These are phyloP conservation scores for Pelodytes ibericus DNA, from an alignment of 2,797 vertebrate species.

Conservation along the genomic window DNA sequence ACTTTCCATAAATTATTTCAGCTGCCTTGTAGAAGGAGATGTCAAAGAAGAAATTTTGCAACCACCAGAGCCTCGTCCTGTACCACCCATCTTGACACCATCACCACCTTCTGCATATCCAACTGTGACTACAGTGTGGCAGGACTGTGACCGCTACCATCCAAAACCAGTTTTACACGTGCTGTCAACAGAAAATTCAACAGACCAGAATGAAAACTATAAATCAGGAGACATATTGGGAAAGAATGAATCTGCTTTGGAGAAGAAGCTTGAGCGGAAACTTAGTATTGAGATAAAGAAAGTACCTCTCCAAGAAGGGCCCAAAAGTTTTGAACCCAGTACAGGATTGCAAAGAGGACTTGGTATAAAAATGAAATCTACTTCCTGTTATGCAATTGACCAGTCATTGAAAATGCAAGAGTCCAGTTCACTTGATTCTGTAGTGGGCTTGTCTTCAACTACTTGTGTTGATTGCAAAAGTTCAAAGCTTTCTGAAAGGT, in stretches of 20 bases:
- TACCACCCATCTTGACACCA: slow-evolving; percentile 94
- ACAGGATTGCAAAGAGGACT: slow-evolving; percentile 82
- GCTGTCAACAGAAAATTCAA: slow-evolving; percentile 76
- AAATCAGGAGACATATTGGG: slow-evolving; percentile 74
- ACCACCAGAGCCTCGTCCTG: slow-evolving; percentile 93
- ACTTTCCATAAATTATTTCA: too few species aligned
- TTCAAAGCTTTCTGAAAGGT: slow-evolving; percentile 59
- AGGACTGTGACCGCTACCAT: slow-evolving; percentile 97
- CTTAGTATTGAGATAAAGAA: slow-evolving; percentile 97
- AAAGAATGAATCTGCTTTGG: slow-evolving; percentile 68
- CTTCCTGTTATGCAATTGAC: slow-evolving; percentile 65
- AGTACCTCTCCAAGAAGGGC: slow-evolving; percentile 91
- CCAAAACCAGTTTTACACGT: slow-evolving; percentile 94
- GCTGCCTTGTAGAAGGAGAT: slow-evolving; percentile 90
- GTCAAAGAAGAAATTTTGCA: slow-evolving; percentile 97
- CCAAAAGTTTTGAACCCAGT: slow-evolving; percentile 88
- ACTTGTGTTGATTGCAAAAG: slow-evolving; percentile 67
- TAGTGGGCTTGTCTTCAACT: slow-evolving; percentile 70
- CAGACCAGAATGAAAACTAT: slow-evolving; percentile 92
- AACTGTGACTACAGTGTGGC: slow-evolving; percentile 92
- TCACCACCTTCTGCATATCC: slow-evolving; percentile 95
- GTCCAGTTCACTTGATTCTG: slow-evolving; percentile 80
- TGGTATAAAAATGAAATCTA: slow-evolving; percentile 84
- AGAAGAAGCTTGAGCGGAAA: slow-evolving; percentile 86
- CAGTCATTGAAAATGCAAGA: slow-evolving; percentile 69